Base-by-base conservation (phyloP, 2,113 vertebrate genomes). In the Glaucidium brasilianum region DNA sequence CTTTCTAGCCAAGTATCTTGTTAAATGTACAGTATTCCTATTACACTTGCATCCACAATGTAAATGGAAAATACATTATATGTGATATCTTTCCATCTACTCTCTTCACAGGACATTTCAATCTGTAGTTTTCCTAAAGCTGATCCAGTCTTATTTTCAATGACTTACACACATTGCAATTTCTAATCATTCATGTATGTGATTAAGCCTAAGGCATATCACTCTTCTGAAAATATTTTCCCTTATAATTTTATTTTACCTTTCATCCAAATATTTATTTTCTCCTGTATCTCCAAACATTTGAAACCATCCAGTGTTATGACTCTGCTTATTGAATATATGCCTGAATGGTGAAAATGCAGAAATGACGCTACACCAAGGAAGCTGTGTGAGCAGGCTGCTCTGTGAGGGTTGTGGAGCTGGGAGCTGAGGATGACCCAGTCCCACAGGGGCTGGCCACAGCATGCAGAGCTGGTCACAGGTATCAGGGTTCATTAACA, bases 341-440 rank as follows among this genome's bases (percentile, higher is more conserved):
- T 0, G 1, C 4, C 23, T 1, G 3, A 58, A 12, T 0, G 2
- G 4, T 52, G 32, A 53, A 63, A 41, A 22, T 34, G 13, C 21
- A 64, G 84, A 59, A 67, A 39, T 26, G n/a, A 32, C 8, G 8
- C 26, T 5, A 9, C 2, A 6, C 32, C 26, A 49, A 62, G 67
- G 59, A 74, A 71, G 20, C 5, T 5, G 5, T 25, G 30, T 26
- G 10, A 66, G 15, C 55, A 62, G 55, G 17, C 12, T 68, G n/a
- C 27, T 55, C 6, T 34, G 16, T 1, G 0, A 50, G 22, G 39
- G 26, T 8, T 9, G 5, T 14, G 18, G 50, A 43, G 25, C 59
- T 50, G 35, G 60, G 14, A 43, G 5, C 26, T 18, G 13, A 66
- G 30, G 30, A 20, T 62, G 26, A 30, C 34, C 35, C 45, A 34